Base-by-base conservation (phyloP, 2,113 vertebrate genomes). In the Aspidoscelis tigris region DNA sequence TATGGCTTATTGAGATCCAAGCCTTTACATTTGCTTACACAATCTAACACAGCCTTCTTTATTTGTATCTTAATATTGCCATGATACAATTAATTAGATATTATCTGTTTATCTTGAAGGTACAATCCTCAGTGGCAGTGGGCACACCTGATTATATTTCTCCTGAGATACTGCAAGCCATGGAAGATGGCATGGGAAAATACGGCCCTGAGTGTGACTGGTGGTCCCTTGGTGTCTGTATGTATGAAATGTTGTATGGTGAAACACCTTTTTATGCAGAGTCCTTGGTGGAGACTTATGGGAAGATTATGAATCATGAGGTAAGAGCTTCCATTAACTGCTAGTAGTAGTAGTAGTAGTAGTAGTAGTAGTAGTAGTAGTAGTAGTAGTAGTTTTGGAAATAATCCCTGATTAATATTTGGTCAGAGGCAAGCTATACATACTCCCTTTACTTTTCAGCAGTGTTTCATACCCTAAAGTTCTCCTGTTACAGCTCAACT, bases 221-320 rank as follows among this genome's bases (percentile, higher is more conserved):
- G 98, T 99, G 98, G 98, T 99, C 98, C 3, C 92, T 99, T 84
- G 98, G 98, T 0, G 98, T 99, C 74, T 99, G 98, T 94, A 96
- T 99, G 96, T 99, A 99, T 44, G 98, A 99, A 94, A 99, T 99
- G 98, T 96, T 99, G 0, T 99, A 98, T 1, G 98, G 98, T 5
- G 98, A 99, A 90, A 99, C 98, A 0, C 98, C 98, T 0, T 99
- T 99, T 89, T 99, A 99, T 0, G 98, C 98, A 0, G 98, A 99
- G 92, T 99, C 98, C 0, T 93, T 99, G 21, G 98, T 99, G 92
- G 98, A 99, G 89, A 99, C 98, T 8, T 99, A 99, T 2, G 98
- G 98, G 5, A 99, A 99, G 95, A 99, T 99, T 93, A 99, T 99
- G 98, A 99, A 99, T 95, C 98, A 99, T 3, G 97, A 99, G 93